Evolutionary conservation across 2,797 vertebrate species (phyloP).

Genomic region (Astyanax mexicanus): DNA sequence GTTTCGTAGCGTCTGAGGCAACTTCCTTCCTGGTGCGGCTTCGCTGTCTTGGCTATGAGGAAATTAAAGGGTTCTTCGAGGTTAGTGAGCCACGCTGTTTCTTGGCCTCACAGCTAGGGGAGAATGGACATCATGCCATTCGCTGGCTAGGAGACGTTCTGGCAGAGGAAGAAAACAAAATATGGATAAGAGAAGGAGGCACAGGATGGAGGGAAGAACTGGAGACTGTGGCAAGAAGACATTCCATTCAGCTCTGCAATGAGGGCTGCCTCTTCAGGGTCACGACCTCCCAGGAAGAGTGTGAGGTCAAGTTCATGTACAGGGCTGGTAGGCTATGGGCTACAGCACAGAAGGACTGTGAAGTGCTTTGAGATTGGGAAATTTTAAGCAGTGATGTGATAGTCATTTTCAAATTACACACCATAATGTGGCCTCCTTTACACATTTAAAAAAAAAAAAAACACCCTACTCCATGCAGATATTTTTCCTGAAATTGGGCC

Average conservation of each 20-base stretch:
- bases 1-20: slow-evolving; percentile 55
- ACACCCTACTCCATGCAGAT: no score
- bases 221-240: slow-evolving; percentile 31
- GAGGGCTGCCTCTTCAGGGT: slow-evolving; percentile 64
- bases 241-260: slow-evolving; percentile 40
- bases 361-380: slow-evolving; percentile 48
- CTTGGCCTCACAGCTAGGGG: slow-evolving; percentile 28
- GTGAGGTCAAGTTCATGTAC: slow-evolving; percentile 61
- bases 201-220: slow-evolving; percentile 34
- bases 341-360: slow-evolving; percentile 49
- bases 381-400: neutral
- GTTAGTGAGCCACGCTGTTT: slow-evolving; percentile 48
- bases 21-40: slow-evolving; percentile 59
- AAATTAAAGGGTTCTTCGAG: slow-evolving; percentile 38
- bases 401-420: no score
- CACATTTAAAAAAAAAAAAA: no score
- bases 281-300: slow-evolving; percentile 42
- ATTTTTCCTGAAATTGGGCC: no score
- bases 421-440: no score
- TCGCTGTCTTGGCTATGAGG: slow-evolving; percentile 55
- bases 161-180: slow-evolving; percentile 44
- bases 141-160: slow-evolving; percentile 39
- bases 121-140: slow-evolving; percentile 22
- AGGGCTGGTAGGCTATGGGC: slow-evolving; percentile 56
- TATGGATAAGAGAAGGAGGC: slow-evolving; percentile 59